Conservation (phyloP, 1,140 invertebrate species). For the Ylistrum balloti region DNA sequence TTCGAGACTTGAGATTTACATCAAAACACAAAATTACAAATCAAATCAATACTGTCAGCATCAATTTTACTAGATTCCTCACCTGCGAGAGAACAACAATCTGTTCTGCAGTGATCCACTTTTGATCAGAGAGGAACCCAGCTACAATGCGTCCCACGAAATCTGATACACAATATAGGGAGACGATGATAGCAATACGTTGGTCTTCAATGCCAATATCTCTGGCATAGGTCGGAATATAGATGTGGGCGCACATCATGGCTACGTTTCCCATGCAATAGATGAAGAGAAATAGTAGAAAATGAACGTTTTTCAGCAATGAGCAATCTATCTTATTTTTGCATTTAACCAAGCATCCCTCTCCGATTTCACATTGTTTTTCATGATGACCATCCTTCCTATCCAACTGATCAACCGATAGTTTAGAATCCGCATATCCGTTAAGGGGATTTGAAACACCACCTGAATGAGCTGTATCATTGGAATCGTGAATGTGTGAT, state of each 20-base stretch:
- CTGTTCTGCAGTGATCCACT: not conserved
- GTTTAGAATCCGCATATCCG: not conserved
- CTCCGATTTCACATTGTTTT: not conserved
- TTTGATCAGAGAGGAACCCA: conserved; percentile 60
- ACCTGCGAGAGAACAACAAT: not conserved
- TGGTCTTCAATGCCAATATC: conserved; percentile 49
- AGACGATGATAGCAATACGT: conserved; percentile 58
- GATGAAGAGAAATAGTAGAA: not conserved
- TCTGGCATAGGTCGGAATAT: conserved; percentile 58
- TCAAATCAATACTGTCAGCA: too few species aligned
- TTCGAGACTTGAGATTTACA: too few species aligned
- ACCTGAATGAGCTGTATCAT: too few species aligned
- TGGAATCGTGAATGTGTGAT: too few species aligned
- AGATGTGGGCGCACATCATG: not conserved
- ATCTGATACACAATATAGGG: conserved; percentile 58
- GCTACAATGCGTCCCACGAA: conserved; percentile 52
- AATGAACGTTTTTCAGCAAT: not conserved
- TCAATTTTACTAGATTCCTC: too few species aligned
- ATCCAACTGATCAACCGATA: not conserved
- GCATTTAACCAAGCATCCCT: not conserved
- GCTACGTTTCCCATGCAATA: not conserved
- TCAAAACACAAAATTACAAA: too few species aligned
- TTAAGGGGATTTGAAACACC: too few species aligned
- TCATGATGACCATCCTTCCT: not conserved
- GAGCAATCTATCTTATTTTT: not conserved